Evolutionary conservation across 2,888 invertebrate species (phyloP).

Genomic region (Chalcosyrphus nemorum): DNA sequence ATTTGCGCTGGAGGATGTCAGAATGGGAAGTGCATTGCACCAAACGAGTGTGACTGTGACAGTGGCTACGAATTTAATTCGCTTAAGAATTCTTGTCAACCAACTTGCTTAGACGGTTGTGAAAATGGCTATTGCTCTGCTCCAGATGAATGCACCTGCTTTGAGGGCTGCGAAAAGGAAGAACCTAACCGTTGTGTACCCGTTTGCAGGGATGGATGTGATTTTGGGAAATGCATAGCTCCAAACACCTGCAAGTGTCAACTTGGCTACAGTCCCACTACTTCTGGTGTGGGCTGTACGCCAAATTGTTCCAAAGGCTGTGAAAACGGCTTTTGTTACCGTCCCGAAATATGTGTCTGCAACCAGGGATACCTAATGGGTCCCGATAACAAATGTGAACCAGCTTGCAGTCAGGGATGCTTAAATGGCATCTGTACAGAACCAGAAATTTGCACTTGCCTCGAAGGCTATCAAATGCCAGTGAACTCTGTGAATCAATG

Average conservation of each 20-base stretch:
- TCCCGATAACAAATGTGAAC: constrained; percentile 76
- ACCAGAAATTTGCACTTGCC: constrained; percentile 82
- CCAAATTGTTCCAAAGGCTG: constrained; percentile 76
- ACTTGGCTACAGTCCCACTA: constrained; percentile 40
- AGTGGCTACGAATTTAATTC: constrained; percentile 73
- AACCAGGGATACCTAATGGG: constrained; percentile 79
- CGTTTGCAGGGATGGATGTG: constrained; percentile 74
- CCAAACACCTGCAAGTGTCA: constrained; percentile 63
- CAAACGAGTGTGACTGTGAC: constrained; percentile 81
- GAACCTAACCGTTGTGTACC: constrained; percentile 65
- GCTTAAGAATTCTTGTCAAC: not conserved
- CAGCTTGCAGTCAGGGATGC: constrained; percentile 77
- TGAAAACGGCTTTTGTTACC: constrained; percentile 75
- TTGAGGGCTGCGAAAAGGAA: constrained; percentile 76
- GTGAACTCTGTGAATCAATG: constrained; percentile 74
- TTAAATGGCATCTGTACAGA: constrained; percentile 82
- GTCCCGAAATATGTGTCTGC: constrained; percentile 81
- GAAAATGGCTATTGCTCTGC: constrained; percentile 73
- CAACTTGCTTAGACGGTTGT: constrained; percentile 56
- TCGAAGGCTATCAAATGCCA: constrained; percentile 78
- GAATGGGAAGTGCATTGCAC: constrained; percentile 79
- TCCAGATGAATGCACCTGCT: constrained; percentile 78
- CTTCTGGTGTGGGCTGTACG: constrained; percentile 76
- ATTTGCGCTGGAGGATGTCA: constrained; percentile 58
- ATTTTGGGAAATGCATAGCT: constrained; percentile 40